Conservation (phyloP, 2,113 vertebrate species). For the Ia io region DNA sequence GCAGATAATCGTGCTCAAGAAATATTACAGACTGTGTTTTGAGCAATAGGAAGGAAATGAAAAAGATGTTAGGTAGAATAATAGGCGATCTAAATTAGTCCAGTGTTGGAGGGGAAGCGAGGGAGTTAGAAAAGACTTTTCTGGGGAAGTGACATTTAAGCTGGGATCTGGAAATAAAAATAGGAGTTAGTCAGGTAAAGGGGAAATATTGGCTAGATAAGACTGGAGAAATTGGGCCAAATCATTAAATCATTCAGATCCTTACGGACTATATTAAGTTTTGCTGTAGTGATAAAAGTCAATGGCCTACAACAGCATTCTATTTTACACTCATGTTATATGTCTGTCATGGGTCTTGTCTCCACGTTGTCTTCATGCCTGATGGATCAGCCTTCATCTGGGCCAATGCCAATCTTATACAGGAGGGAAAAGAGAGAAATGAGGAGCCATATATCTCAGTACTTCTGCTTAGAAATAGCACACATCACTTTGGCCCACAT, state of each 20-base stretch:
- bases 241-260: constrained; percentile 44
- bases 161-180: constrained; percentile 3
- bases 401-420: not conserved
- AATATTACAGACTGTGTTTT: not conserved
- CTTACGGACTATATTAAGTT: constrained; percentile 9
- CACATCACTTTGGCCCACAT: not conserved
- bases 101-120: not conserved
- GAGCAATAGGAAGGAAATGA: not conserved
- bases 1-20: not conserved
- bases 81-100: not conserved
- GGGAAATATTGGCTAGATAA: constrained; percentile 7
- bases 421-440: not conserved
- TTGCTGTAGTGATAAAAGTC: constrained; percentile 34
- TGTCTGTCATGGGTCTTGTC: not conserved
- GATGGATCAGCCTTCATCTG: not conserved
- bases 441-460: not conserved
- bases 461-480: not conserved
- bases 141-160: constrained; percentile 22
- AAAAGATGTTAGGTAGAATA: not conserved
- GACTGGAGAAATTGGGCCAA: not conserved
- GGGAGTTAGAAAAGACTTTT: not conserved
- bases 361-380: not conserved
- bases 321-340: not conserved
- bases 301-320: not conserved
- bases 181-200: not conserved